phyloP scores from a whole-genome alignment of 2,888 invertebrate species.

The Tromatobia lineatoria region DNA sequence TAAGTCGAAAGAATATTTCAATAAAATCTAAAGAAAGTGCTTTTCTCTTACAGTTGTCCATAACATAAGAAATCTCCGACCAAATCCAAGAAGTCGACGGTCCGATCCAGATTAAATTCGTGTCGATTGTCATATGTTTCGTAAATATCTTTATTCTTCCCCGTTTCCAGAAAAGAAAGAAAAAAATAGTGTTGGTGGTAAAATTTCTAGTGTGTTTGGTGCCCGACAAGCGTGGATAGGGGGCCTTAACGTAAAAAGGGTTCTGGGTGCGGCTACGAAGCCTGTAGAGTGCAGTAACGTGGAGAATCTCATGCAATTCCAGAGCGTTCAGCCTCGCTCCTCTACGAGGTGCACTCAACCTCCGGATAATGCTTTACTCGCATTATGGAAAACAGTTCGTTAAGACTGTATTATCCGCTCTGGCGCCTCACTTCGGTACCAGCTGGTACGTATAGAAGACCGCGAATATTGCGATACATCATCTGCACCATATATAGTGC shows the following conservation, averaged over 20 bases:
- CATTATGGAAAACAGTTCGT: conserved; percentile 81
- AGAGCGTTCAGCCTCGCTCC: conserved; percentile 34
- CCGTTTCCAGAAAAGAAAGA: not conserved
- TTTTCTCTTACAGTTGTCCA: too few relatives aligned
- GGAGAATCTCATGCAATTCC: conserved; percentile 36
- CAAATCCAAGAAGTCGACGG: too few relatives aligned
- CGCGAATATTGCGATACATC: conserved; percentile 43
- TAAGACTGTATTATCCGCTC: conserved; percentile 76
- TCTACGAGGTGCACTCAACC: conserved; percentile 71
- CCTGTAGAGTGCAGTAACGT: not conserved
- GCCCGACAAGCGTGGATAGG: conserved; percentile 67
- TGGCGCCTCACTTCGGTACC: conserved; percentile 38
- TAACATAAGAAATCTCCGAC: too few relatives aligned
- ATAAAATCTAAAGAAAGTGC: too few relatives aligned
- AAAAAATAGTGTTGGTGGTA: conserved; percentile 20
- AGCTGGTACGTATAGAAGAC: conserved; percentile 20
- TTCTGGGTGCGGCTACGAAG: conserved; percentile 36
- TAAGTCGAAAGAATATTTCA: too few relatives aligned
- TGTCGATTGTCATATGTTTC: too few relatives aligned
- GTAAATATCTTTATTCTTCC: conserved; percentile 7
- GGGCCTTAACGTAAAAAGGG: conserved; percentile 77
- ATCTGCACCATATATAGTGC: not conserved
- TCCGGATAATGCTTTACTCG: conserved; percentile 80
- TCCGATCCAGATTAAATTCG: too few relatives aligned
- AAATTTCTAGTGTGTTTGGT: conserved; percentile 74